Percentiles rank a stretch among this genome's conserved stretches.
phyloP scores from a whole-genome alignment of 2,113 vertebrate genomes.

The Pelecanus crispus region DNA sequence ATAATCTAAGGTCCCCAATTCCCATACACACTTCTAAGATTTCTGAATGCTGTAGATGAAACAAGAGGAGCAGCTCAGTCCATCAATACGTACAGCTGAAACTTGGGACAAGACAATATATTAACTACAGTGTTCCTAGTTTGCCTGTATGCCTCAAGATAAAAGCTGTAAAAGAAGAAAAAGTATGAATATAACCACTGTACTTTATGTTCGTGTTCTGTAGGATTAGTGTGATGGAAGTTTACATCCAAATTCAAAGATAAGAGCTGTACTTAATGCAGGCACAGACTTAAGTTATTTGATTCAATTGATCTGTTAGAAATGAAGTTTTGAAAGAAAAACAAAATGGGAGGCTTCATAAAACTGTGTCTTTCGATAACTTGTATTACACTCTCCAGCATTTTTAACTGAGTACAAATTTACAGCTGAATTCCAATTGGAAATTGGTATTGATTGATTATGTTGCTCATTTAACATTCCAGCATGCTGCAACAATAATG shows the following conservation, averaged over 20 bases:
- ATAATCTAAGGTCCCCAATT: neutral
- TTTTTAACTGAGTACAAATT: neutral
- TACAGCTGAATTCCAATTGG: conserved; percentile 5
- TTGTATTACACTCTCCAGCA: neutral
- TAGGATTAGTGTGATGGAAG: conserved; percentile 28
- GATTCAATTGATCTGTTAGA: neutral
- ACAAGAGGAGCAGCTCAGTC: neutral
- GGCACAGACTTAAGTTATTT: neutral
- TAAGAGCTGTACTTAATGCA: neutral
- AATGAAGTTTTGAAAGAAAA: conserved; percentile 2
- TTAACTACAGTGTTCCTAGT: neutral
- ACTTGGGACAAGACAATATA: neutral
- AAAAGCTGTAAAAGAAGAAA: conserved; percentile 55
- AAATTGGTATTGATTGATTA: conserved; percentile 49
- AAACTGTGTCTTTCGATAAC: neutral
- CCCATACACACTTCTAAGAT: neutral
- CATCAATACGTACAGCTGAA: neutral
- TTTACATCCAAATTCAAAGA: neutral
- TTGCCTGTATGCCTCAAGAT: conserved; percentile 12
- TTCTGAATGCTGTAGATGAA: neutral
- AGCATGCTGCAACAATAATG: conserved; percentile 25
- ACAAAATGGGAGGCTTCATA: neutral
- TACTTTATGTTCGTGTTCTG: conserved; percentile 19
- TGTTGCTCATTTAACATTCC: conserved; percentile 41
- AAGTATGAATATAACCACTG: conserved; percentile 23